These are phyloP conservation scores for Alloscopus bannaensis DNA, from an alignment of 2,888 invertebrate genomes.

Conservation along the genomic window DNA sequence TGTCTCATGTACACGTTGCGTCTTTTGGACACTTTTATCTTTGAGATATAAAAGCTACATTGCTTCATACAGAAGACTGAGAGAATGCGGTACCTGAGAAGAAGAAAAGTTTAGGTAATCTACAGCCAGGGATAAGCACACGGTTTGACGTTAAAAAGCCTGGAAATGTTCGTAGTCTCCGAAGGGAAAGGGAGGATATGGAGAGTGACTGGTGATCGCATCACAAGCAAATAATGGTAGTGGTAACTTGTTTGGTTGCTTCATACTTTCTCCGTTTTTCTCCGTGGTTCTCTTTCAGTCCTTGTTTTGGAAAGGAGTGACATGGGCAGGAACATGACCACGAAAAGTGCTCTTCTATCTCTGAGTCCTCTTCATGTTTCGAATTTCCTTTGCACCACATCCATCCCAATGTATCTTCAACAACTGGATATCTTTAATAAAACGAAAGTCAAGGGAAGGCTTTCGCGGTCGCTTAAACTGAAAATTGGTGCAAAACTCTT, in stretches of 20 bases:
- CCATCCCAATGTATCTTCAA: too few species aligned
- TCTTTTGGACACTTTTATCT: too few species aligned
- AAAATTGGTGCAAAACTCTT: slow-evolving; percentile 7
- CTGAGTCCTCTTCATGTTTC: background rate
- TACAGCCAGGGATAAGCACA: background rate
- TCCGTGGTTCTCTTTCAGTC: slow-evolving; percentile 15
- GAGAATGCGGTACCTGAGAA: background rate
- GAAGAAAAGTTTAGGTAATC: background rate
- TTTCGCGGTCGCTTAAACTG: background rate
- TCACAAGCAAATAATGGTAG: slow-evolving; percentile 5
- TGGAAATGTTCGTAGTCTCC: slow-evolving; percentile 7
- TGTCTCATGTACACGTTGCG: too few species aligned
- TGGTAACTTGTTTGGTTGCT: slow-evolving; percentile 4
- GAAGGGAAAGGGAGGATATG: background rate
- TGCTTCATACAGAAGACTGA: background rate
- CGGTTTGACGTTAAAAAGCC: slow-evolving; percentile 7
- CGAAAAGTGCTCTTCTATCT: slow-evolving; percentile 11
- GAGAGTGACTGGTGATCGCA: background rate
- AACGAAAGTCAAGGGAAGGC: background rate
- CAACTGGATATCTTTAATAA: too few species aligned
- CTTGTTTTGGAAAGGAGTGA: slow-evolving; percentile 16
- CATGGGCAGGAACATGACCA: slow-evolving; percentile 28
- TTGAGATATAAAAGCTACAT: too few species aligned
- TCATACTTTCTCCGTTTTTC: background rate
- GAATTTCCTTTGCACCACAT: slow-evolving; percentile 1